Base-by-base conservation (phyloP, 2,797 vertebrate species). In the Thamnophis elegans region DNA sequence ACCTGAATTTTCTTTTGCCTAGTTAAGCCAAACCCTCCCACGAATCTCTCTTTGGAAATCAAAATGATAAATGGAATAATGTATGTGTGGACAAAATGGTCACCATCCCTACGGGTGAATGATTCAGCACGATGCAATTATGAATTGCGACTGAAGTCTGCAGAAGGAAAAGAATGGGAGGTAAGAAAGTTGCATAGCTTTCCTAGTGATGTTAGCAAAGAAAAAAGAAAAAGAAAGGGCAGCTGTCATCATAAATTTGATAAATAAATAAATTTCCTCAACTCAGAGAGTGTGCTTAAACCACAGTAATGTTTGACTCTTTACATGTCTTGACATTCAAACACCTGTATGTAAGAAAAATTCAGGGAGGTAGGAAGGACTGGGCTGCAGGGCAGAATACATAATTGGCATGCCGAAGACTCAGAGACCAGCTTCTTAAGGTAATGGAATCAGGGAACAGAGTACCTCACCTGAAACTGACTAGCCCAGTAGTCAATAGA, bases 21-120 rank as follows among this genome's bases (percentile, higher is more conserved):
- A 99, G 99, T 98, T 94, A 97, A 98, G 96, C 98, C 98, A 87
- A 97, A 98, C 94, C 96, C 98, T 93, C 98, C 99, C 22, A 97
- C 98, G 96, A 97, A 98, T 22, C 94, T 99, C 85, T 96, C 94
- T 2, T 97, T 98, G 91, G 93, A 95, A 94, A 88, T 96, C 94
- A 97, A 97, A 91, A 55, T 92, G 56, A 94, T 94, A 91, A 94
- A 96, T 60, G 93, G 85, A 1, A 93, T 92, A 94, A 97, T 96
- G 0, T 98, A 97, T 94, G 95, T 99, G 65, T 96, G 96, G 78
- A 98, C 98, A 92, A 98, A 96, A 65, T 99, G 99, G 99, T 98
- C 98, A 91, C 98, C 98, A 2, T 98, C 98, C 8, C 96, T 62
- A 0, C 96, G 97, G 87, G 97, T 97, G 18, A 98, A 98, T 96